Base-by-base conservation (phyloP, 2,797 vertebrate species). In the Chaunax sp. region DNA sequence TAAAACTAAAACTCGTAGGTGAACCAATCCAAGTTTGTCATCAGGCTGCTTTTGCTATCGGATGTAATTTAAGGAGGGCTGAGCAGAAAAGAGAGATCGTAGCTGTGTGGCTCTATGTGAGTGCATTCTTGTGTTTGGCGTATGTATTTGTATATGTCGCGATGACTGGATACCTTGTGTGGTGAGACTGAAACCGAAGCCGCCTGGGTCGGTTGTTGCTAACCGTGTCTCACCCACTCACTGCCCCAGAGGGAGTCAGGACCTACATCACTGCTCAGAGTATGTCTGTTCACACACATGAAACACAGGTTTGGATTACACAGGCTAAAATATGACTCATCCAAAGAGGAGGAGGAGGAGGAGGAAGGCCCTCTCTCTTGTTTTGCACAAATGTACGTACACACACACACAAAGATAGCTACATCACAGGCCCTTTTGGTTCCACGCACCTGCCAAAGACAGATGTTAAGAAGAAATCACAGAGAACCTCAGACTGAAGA, bases 401-500 rank as follows among this genome's bases (percentile, higher is more conserved):
- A 56, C 64, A 46, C 53, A 69, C 50, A 72, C 58, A 63, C 43
- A 71, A 50, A 77, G 82, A 87, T 85, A 85, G 81, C 89, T 76
- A 75, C 83, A 91, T 92, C 89, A 89, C 80, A 90, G 80, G 77
- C 85, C 86, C 87, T 89, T 78, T 84, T 81, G 84, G 89, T 90
- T 91, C 82, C 87, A 82, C 87, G 91, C 93, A 93, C 92, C 93
- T 94, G 93, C 91, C 87, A 92, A 84, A 92, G 87, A 92, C 92
- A 94, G 92, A 94, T 93, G 92, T 93, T 92, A 78, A 80, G 83
- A 87, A 87, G 89, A 90, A 93, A 92, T 92, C 90, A 91, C 81
- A 90, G 80, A 80, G 69, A 76, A 72, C 47, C 83, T 81, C 64
- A 6, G 62, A 77, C 72, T 72, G 80, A 83, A 77, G 84, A 89